Base-by-base conservation (phyloP, 2,888 invertebrate genomes). In the Kryphioiulus occultus region DNA sequence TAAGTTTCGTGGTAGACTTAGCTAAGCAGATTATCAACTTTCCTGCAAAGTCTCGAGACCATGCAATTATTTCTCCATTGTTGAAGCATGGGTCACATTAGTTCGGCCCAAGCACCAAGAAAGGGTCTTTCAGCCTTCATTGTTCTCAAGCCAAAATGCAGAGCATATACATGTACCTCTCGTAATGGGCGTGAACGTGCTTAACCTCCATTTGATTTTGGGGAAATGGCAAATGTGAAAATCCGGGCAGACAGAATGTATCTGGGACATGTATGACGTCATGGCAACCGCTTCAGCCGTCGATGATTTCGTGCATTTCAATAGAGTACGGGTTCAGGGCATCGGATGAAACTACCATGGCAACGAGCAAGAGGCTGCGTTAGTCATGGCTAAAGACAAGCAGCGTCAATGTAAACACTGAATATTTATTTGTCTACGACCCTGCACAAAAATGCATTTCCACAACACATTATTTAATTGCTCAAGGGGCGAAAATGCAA, bases 351-450 rank as follows among this genome's bases (percentile, higher is more conserved):
- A 68, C 22, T 68, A 12, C 68, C 68, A 68, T 68, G 68, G 68
- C 68, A 68, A 68, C 68, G 10, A 68, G 12, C 1, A 26, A 68
- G 68, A 26, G 68, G 68, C 68, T 68, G 22, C 59, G 3, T 59
- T 59, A 59, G 59, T 59, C 59, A 59, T 59, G 59, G 22, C n/a
- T 59, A 22, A 68, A 68, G 68, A 68, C 68, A 68, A 68, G 68
- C 68, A 68, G 26, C 68, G n/a, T 68, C 68, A 68, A 26, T 68
- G 68, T 68, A 68, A 68, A 68, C 68, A 68, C 68, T 68, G 68
- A 68, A 68, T 68, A 68, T 68, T 68, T 68, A 68, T 68, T 68
- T 68, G 68, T 68, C 68, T 68, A 68, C 2, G 26, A n/a, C 4
- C n/a, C 10, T 68, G 10, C 10, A 9, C 12, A n/a, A n/a, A 53